A percentile compares a stretch with the other conserved stretches of the same genome.
Conservation (phyloP, 2,797 vertebrate genomes). For the Hydrophis major region DNA sequence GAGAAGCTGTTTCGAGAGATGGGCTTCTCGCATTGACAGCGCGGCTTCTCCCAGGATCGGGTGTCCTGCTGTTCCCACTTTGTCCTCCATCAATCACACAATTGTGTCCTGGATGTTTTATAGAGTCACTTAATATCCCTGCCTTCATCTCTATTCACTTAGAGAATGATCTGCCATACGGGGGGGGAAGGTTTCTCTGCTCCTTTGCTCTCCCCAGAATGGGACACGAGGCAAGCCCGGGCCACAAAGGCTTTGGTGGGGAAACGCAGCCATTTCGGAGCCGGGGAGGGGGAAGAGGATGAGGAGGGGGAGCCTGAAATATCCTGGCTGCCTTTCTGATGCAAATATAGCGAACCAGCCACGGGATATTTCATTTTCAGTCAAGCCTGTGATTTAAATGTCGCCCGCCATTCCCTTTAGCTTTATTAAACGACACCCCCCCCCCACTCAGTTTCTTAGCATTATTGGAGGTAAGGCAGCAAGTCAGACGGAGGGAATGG, state of each 20-base stretch:
- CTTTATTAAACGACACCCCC: conserved; percentile 56
- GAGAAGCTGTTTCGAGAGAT: conserved; percentile 85
- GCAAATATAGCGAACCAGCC: conserved; percentile 69
- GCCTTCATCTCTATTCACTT: conserved; percentile 98
- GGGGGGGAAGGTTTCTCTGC: conserved; percentile 75
- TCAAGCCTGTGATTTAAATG: conserved; percentile 63
- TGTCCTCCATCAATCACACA: conserved; percentile 99
- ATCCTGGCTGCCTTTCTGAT: conserved; percentile 70
- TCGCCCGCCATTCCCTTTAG: conserved; percentile 47
- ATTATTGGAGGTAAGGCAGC: neutral
- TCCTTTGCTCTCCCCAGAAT: conserved; percentile 62
- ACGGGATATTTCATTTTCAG: conserved; percentile 56
- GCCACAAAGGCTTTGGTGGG: conserved; percentile 70
- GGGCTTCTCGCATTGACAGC: conserved; percentile 84
- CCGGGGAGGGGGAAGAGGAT: too few species aligned
- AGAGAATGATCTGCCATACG: conserved; percentile 89
- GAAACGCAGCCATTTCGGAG: conserved; percentile 44
- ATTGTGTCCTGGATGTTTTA: conserved; percentile 98
- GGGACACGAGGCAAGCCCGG: conserved; percentile 72
- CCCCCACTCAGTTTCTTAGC: neutral
- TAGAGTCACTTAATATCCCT: conserved; percentile 98
- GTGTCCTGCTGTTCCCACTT: conserved; percentile 97
- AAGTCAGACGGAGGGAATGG: neutral
- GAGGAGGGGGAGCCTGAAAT: neutral
- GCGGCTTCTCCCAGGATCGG: conserved; percentile 86